Percentiles rank a stretch among this genome's conserved stretches.
Conservation (phyloP, 2,113 vertebrate species). For the Diphyllodes magnificus region DNA sequence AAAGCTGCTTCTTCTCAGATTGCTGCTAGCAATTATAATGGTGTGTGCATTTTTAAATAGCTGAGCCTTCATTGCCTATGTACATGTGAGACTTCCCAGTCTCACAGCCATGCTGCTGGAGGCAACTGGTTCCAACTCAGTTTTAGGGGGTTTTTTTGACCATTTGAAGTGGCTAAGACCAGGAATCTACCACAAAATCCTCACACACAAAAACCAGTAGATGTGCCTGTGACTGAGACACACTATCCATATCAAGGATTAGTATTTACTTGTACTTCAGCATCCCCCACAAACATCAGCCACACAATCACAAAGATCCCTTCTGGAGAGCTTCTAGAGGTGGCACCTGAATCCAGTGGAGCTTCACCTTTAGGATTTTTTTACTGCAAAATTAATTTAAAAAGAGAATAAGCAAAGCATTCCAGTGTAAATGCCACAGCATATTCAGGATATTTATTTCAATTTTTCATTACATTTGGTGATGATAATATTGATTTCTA, state of each 20-base stretch:
- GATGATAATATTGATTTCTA: not conserved
- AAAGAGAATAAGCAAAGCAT: not conserved
- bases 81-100: not conserved
- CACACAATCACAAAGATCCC: not conserved
- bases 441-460: not conserved
- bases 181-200: not conserved
- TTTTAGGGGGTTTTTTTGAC: accelerated
- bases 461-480: not conserved
- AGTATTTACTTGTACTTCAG: not conserved
- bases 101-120: not conserved
- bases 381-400: not conserved
- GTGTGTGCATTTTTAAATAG: not conserved
- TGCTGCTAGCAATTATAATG: not conserved
- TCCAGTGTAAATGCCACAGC: not conserved
- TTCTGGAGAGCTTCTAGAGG: not conserved
- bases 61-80: not conserved
- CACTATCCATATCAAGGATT: not conserved
- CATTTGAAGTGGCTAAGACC: not conserved
- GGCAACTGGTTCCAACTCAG: not conserved
- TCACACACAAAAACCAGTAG: not conserved
- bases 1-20: not conserved
- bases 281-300: not conserved
- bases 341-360: not conserved
- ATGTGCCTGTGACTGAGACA: not conserved
- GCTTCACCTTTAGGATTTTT: not conserved